A percentile compares a stretch with the other conserved stretches of the same genome.
Conservation (phyloP, 1,140 invertebrate species). For the Drusus annulatus region DNA sequence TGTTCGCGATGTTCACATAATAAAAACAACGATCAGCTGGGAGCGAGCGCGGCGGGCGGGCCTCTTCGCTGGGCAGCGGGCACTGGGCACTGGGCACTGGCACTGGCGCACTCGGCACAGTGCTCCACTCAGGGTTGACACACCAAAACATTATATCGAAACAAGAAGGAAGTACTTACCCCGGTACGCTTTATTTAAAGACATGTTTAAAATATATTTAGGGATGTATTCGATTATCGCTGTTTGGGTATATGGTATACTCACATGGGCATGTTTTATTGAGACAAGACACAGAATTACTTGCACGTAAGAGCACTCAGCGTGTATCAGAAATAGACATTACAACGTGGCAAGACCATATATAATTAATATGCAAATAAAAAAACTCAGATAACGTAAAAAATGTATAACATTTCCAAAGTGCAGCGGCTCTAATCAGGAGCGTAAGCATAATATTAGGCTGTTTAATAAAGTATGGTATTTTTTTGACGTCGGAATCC, state of each 20-base stretch:
- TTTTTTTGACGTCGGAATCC: background rate
- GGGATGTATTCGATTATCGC: no score
- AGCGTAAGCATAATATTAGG: background rate
- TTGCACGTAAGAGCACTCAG: no score
- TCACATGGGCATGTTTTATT: no score
- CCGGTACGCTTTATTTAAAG: no score
- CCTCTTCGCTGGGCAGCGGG: background rate
- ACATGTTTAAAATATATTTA: no score
- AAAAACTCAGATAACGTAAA: background rate
- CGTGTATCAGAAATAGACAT: no score
- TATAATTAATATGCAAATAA: background rate
- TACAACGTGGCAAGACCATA: no score
- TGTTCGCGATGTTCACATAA: background rate
- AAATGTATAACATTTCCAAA: background rate
- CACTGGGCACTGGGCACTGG: no score
- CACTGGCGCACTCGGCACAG: background rate
- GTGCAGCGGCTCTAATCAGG: slow-evolving; percentile 21
- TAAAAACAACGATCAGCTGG: slow-evolving; percentile 23
- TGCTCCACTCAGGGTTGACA: background rate
- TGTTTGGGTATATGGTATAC: no score
- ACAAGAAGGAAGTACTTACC: no score
- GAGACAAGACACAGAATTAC: no score
- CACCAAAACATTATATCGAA: background rate
- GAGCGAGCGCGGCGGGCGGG: slow-evolving; percentile 3
- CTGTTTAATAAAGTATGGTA: background rate